Conservation (phyloP, 2,113 vertebrate species). For the Scomber japonicus region DNA sequence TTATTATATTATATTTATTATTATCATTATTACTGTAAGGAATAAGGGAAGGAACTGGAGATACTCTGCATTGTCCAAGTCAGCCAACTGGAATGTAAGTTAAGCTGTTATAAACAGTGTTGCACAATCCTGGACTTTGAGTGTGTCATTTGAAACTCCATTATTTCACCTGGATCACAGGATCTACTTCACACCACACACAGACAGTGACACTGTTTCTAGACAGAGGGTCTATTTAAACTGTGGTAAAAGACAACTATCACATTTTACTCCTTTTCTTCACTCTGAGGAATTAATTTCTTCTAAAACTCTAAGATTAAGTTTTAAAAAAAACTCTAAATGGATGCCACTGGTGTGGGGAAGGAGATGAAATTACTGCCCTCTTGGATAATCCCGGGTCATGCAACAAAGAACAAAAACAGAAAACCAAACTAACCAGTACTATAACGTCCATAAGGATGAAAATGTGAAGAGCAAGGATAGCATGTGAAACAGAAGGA, state of each 20-base stretch:
- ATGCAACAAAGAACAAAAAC: constrained; percentile 41
- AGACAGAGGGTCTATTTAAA: constrained; percentile 7
- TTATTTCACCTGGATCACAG: constrained; percentile 33
- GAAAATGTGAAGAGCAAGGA: background rate
- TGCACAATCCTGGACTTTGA: constrained; percentile 49
- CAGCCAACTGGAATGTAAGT: constrained; percentile 18
- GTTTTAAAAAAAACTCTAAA: background rate
- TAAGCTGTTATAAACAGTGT: constrained; percentile 41
- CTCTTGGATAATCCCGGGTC: constrained; percentile 47
- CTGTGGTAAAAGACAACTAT: background rate
- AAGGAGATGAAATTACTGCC: constrained; percentile 2
- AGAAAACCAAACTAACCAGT: constrained; percentile 18
- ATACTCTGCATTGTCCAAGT: constrained; percentile 23
- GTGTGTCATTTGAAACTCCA: constrained; percentile 27
- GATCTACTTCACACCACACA: constrained; percentile 26
- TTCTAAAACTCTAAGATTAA: constrained; percentile 2
- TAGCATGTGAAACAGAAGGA: constrained; percentile 3
- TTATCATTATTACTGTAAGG: background rate
- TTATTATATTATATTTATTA: too few species aligned
- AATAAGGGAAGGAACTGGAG: constrained; percentile 27
- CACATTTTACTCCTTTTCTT: background rate
- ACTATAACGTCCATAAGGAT: background rate
- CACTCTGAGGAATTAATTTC: background rate
- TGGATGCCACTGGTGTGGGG: constrained; percentile 10
- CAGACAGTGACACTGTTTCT: background rate